Evolutionary conservation across 2,797 vertebrate genomes (phyloP).

Genomic region (Pipistrellus pygmaeus): DNA sequence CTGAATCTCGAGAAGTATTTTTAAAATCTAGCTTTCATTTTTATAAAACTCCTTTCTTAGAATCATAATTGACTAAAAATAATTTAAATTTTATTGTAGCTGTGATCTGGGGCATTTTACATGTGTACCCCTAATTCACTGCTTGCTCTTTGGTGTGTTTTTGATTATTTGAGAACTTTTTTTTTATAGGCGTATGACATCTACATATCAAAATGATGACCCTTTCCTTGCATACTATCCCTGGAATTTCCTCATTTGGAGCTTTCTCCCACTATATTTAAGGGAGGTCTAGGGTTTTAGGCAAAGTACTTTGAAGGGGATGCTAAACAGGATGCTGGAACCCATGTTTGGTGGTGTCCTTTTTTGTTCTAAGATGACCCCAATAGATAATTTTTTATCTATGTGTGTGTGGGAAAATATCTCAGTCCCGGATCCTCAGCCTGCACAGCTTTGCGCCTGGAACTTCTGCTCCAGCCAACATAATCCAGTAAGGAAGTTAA

Average conservation of each 20-base stretch:
- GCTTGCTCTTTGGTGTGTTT: constrained; percentile 53
- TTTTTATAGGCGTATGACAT: constrained; percentile 4
- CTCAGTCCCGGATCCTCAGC: constrained; percentile 29
- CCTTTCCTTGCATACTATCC: neutral
- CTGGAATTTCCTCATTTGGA: constrained; percentile 51
- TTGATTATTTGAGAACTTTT: constrained; percentile 19
- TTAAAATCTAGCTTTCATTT: constrained; percentile 26
- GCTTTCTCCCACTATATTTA: neutral
- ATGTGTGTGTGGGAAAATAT: neutral
- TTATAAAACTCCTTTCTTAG: neutral
- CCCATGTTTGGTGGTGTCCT: constrained; percentile 12
- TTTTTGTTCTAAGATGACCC: constrained; percentile 59
- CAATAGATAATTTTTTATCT: constrained; percentile 18
- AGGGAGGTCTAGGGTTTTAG: neutral
- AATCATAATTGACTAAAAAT: neutral
- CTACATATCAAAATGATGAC: constrained; percentile 54
- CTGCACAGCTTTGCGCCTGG: neutral
- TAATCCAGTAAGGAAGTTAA: neutral
- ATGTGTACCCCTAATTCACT: neutral
- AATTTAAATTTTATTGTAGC: constrained; percentile 22
- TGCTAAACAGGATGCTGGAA: constrained; percentile 31
- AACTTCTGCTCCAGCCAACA: neutral
- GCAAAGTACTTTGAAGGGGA: constrained; percentile 9
- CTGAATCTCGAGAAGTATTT: constrained; percentile 32
- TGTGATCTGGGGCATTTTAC: neutral